Evolutionary conservation across 2,797 vertebrate species (phyloP), one percentile per base, ranked within the genome.

Genomic region (Halcyon leucocephala): DNA sequence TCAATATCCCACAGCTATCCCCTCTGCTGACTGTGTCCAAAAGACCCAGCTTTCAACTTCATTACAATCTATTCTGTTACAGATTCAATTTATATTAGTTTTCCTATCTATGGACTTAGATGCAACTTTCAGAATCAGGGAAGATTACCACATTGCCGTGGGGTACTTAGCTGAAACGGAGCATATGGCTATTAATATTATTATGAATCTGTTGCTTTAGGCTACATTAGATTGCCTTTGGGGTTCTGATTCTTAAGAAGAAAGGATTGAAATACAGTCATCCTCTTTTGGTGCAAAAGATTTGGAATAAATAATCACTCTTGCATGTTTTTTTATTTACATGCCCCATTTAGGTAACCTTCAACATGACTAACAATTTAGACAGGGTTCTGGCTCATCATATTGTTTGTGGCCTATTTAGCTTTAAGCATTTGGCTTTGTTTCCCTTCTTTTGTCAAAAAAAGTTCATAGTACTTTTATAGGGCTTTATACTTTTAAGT

Each of bases 111-210:
- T 58, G 76, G 76, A 85, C 54, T 70, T 66, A 6, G 3, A 3
- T 7, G 72, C 22, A 89, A 94, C 89, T 95, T 89, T 28, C 22
- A 55, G 89, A 86, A 55, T 90, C 58, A 21, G 72, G 89, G 55
- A 92, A 78, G 90, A 94, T 95, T 86, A 77, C 70, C 82, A 31
- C 79, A 6, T 61, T 91, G 90, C 86, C 26, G 0, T 80, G 71
- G 80, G 95, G 90, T 81, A 66, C 85, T 69, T 6, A 20, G 79
- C 62, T 76, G 69, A 95, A 96, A 94, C 62, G 62, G 39, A 96
- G 62, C 91, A 96, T 95, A 94, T 88, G 95, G 93, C 69, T 91
- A 72, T 94, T 96, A 95, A 96, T 95, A 91, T 86, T 76, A 90
- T 58, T 91, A 90, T 89, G 87, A 91, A 89, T 91, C 76, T 89